A percentile compares a stretch with the other conserved stretches of the same genome.
Evolutionary conservation across 2,113 vertebrate genomes (phyloP).

Genomic region (Anarhynchus alexandrinus): DNA sequence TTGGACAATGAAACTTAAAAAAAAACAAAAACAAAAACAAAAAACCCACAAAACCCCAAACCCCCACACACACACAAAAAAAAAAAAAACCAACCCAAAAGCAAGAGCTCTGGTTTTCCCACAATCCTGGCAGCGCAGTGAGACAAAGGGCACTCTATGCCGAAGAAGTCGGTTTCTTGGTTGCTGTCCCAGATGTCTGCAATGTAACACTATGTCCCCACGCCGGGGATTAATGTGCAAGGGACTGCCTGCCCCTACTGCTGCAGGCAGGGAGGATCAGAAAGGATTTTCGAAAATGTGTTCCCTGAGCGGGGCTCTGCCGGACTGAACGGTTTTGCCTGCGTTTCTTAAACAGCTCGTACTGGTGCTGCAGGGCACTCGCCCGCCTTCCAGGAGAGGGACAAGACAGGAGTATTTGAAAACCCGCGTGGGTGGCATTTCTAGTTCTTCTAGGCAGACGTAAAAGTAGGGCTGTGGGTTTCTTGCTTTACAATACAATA

Average conservation of each 20-base stretch:
- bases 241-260: conserved; percentile 30
- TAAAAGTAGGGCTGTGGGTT: background rate
- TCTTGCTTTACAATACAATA: background rate
- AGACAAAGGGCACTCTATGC: conserved; percentile 62
- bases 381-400: background rate
- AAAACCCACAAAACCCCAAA: too few relatives aligned
- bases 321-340: background rate
- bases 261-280: conserved; percentile 31
- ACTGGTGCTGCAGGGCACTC: background rate
- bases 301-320: background rate
- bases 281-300: conserved; percentile 42
- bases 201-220: conserved; percentile 2
- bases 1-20: background rate
- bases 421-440: background rate
- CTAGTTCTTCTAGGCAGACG: background rate
- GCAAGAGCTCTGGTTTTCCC: conserved; percentile 22
- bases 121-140: background rate
- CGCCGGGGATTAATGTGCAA: conserved; percentile 34
- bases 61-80: background rate
- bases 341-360: background rate
- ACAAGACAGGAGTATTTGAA: background rate
- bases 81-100: background rate
- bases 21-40: background rate
- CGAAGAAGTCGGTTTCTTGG: conserved; percentile 62
- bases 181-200: conserved; percentile 50